Evolutionary conservation across 2,113 vertebrate genomes (phyloP).

Genomic region (Alethe castanea): DNA sequence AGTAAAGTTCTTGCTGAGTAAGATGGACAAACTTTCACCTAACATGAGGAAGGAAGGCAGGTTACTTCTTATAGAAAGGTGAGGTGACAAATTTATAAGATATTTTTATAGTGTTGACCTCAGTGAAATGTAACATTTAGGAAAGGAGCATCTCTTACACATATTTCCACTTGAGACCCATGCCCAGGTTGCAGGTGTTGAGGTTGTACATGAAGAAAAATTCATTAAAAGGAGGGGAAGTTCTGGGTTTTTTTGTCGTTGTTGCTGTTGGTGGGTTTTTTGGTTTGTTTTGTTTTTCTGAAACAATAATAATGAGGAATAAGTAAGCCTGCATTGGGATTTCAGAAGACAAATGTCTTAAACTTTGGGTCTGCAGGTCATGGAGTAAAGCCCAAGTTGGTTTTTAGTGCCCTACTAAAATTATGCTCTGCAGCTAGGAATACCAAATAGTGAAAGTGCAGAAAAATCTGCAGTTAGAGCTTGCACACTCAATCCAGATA

Average conservation of each 20-base stretch:
- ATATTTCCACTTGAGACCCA: neutral
- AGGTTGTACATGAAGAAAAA: neutral
- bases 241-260: neutral
- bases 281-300: neutral
- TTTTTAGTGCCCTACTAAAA: neutral
- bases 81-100: neutral
- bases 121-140: neutral
- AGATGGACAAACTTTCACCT: neutral
- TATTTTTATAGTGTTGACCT: neutral
- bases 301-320: neutral
- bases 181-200: neutral
- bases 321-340: neutral
- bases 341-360: neutral
- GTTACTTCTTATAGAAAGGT: neutral
- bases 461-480: neutral
- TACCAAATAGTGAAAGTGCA: neutral
- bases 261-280: neutral
- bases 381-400: neutral
- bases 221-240: neutral
- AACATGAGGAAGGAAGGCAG: neutral
- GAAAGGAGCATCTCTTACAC: neutral
- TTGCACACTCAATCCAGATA: neutral
- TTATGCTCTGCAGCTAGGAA: neutral
- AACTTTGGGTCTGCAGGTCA: neutral
- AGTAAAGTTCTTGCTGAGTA: constrained; percentile 15